phyloP scores from a whole-genome alignment of 2,797 vertebrate genomes.

The Sebastes elongatus region DNA sequence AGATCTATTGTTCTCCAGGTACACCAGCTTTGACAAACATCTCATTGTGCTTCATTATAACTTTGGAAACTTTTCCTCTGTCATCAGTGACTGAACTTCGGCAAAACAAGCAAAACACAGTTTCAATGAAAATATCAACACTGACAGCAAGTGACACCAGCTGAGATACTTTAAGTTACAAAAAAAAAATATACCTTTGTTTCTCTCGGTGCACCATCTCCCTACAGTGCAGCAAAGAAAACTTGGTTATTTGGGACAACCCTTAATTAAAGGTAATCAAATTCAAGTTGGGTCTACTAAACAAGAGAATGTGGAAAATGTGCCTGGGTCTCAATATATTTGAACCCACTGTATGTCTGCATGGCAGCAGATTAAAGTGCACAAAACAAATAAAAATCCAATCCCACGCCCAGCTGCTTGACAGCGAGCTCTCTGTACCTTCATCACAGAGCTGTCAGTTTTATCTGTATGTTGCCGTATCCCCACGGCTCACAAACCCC shows the following conservation, averaged over 20 bases:
- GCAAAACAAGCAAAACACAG: neutral
- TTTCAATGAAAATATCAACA: neutral
- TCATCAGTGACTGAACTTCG: neutral
- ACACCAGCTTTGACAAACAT: neutral
- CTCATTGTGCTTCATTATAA: neutral
- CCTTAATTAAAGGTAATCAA: neutral
- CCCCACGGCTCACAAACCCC: conserved; percentile 1
- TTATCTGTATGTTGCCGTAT: conserved; percentile 35
- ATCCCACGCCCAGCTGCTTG: conserved; percentile 52
- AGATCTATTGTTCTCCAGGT: neutral
- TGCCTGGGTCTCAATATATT: neutral
- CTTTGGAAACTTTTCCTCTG: neutral
- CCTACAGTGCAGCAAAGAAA: neutral
- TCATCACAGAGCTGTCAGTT: conserved; percentile 35
- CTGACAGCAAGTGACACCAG: neutral
- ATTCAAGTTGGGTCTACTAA: neutral
- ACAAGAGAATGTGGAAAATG: neutral
- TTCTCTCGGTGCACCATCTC: neutral
- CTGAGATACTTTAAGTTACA: neutral
- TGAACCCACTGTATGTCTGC: conserved; percentile 16
- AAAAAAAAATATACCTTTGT: neutral
- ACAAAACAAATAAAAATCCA: conserved; percentile 58
- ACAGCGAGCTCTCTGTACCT: conserved; percentile 38
- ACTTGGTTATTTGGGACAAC: neutral
- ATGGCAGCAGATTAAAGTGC: conserved; percentile 36